phyloP scores from a whole-genome alignment of 2,888 invertebrate genomes.

The Seladonia tumulorum region DNA sequence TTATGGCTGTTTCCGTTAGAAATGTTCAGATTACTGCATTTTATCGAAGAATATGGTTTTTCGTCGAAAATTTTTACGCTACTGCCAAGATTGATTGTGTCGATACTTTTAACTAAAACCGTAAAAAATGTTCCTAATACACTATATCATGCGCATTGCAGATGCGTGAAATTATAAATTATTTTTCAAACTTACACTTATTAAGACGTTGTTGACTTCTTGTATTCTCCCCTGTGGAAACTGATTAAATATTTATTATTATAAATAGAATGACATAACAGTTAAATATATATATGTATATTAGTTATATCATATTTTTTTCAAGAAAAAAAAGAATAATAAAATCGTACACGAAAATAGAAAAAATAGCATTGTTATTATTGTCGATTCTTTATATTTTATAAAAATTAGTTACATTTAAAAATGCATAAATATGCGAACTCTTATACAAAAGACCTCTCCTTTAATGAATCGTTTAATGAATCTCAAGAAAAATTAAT shows the following conservation, averaged over 20 bases:
- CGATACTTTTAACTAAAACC: slow-evolving; percentile 79
- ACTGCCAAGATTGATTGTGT: slow-evolving; percentile 86
- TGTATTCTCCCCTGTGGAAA: slow-evolving; percentile 14
- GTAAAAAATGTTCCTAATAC: not conserved
- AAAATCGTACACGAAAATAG: not conserved
- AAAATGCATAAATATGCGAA: not conserved
- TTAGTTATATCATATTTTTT: too few relatives aligned
- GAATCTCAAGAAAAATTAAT: too few relatives aligned
- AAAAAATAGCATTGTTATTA: not conserved
- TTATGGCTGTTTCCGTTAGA: not conserved
- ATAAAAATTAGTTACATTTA: not conserved
- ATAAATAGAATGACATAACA: not conserved
- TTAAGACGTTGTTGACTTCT: not conserved
- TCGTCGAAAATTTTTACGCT: slow-evolving; percentile 87
- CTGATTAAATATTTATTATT: slow-evolving; percentile 16
- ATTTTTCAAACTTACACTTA: slow-evolving; percentile 1
- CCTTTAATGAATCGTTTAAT: too few relatives aligned
- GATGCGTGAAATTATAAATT: not conserved
- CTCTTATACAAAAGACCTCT: not conserved
- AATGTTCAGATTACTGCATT: slow-evolving; percentile 19
- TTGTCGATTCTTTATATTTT: not conserved
- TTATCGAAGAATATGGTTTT: slow-evolving; percentile 25
- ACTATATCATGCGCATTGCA: too few relatives aligned
- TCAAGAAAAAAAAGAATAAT: not conserved
- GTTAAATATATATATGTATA: not conserved